Conservation (phyloP, 2,888 invertebrate genomes). For the Iphiclides podalirius region DNA sequence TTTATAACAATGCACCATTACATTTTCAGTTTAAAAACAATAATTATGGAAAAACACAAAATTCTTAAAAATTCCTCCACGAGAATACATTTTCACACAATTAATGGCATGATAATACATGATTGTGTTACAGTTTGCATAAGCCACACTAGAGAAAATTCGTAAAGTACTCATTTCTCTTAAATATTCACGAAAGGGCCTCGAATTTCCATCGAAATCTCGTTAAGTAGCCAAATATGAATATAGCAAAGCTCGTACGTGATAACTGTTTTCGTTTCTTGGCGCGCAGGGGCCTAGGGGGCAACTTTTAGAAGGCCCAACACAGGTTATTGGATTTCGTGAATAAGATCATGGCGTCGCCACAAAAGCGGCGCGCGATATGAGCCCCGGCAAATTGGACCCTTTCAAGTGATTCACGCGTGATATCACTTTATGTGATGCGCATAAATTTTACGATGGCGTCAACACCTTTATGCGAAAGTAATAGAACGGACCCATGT, state of each 20-base stretch:
- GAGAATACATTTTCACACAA: no score
- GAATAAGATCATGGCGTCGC: conserved; percentile 19
- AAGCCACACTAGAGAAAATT: no score
- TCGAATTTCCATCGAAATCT: neutral
- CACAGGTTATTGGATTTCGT: conserved; percentile 22
- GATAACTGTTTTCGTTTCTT: neutral
- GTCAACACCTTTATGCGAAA: conserved; percentile 11
- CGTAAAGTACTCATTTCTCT: no score
- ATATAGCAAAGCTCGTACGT: conserved; percentile 5
- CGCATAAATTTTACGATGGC: conserved; percentile 17
- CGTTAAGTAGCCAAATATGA: conserved; percentile 2
- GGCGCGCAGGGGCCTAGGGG: neutral
- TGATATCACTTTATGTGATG: conserved; percentile 17
- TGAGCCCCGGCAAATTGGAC: conserved; percentile 21
- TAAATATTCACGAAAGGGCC: neutral
- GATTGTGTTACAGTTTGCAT: no score
- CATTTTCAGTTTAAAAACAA: no score
- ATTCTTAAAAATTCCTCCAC: no score
- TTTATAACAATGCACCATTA: no score
- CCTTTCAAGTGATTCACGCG: conserved; percentile 16
- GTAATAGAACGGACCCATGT: neutral
- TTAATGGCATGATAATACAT: no score
- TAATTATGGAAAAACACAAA: no score
- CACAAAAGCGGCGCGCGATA: conserved; percentile 23
- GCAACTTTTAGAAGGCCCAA: conserved; percentile 6